Evolutionary conservation across 2,797 vertebrate genomes (phyloP), one percentile per base, ranked within the genome.

Genomic region (Zenarchopterus dispar): DNA sequence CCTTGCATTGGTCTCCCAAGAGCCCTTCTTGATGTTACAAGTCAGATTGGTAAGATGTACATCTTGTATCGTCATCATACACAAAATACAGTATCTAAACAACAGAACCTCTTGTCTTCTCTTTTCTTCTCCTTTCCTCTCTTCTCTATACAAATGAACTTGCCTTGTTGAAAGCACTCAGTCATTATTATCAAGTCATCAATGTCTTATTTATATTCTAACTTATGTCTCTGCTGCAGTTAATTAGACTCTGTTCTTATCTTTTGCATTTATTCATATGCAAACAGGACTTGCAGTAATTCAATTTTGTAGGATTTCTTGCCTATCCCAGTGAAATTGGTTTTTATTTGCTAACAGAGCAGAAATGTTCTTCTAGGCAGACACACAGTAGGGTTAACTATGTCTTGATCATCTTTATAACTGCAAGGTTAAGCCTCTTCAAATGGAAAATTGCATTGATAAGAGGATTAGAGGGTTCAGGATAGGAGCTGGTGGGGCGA

Each of bases 381-480:
- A 50, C 31, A 50, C 19, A 56, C 36, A 49, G 22, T 51, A 19
- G 15, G 51, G 23, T 61, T 84, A 61, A 80, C 77, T 74, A 67
- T 43, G 60, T 60, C 49, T 65, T 62, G 28, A 86, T 67, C 61
- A 47, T 75, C 47, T 45, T 74, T 51, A 33, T 59, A 57, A 52
- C n/a, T 13, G 56, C 62, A 39, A 47, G 62, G 45, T 39, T 71
- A 73, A 78, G 58, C 67, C 63, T 71, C 63, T 47, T 80, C 24
- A 58, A 62, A 71, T 56, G 56, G 61, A 41, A 76, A 70, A 56
- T 63, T 51, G 56, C 42, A 52, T 39, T 49, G 80, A 80, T 69
- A 73, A 82, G 65, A 69, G 24, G 65, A 62, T 85, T 77, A 71
- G 31, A 46, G 22, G 33, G 64, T 36, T 47, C 51, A 65, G 49